Base-by-base conservation (phyloP, 2,888 invertebrate genomes). In the Tribolium freemani region DNA sequence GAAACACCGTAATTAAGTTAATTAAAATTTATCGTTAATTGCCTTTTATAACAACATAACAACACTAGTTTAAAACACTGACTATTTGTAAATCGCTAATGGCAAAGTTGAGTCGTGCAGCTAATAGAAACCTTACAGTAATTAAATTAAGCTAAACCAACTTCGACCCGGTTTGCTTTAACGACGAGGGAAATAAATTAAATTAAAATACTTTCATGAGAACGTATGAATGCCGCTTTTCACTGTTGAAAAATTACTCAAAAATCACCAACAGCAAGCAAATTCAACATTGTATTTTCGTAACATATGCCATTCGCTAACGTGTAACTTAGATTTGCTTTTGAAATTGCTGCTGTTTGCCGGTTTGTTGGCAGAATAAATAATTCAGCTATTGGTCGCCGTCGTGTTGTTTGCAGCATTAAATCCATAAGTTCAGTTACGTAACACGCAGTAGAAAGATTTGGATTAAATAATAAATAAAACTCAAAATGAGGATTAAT, bases 21-120 rank as follows among this genome's bases (percentile, higher is more conserved):
- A 58, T 68, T 68, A 66, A 66, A 67, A 57, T 67, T 69, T 69
- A 69, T 69, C 53, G 51, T 60, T 57, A 57, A 60, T 60, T 60
- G 44, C 69, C 53, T 60, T 69, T 60, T 69, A 69, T 50, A 51
- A 31, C 16, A 51, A 60, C 58, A 58, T 69, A 60, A 69, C 50
- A 60, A 69, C 60, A 69, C 60, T 21, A 60, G 67, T 21, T 67
- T 44, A 26, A 20, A 30, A 26, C 57, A 67, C 16, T 10, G 50
- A 67, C 67, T 57, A 13, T 67, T 67, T 64, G 54, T 54, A 45
- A 54, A 54, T 66, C 53, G 53, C 48, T 56, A 67, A 56, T 56
- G 56, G 56, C 50, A 56, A 30, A 46, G 13, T 57, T 26, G n/a
- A n/a, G 10, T 30, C 30, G 50, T 46, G 6, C n/a, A n/a, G 13